A percentile compares a stretch with the other conserved stretches of the same genome.
Conservation (phyloP, 2,797 vertebrate genomes). For the Heteromormyrus szaboi region DNA sequence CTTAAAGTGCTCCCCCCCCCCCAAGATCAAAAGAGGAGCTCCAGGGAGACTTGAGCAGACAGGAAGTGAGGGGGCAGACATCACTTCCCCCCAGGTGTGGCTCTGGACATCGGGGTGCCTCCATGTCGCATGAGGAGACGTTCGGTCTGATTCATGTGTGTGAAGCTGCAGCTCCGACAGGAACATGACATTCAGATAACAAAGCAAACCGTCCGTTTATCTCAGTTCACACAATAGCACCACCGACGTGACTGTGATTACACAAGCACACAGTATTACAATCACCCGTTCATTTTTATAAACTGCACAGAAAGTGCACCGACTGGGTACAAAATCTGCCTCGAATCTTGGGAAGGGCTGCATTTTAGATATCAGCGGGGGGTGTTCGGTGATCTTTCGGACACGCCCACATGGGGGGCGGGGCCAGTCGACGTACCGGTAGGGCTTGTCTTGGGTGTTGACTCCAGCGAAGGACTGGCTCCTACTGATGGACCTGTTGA, state of each 20-base stretch:
- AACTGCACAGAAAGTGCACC: not conserved
- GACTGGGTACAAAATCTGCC: not conserved
- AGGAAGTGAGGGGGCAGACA: slow-evolving; percentile 33
- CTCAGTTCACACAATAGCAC: not conserved
- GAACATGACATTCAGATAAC: not conserved
- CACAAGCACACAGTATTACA: not conserved
- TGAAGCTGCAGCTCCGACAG: not conserved
- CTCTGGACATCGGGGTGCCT: slow-evolving; percentile 3
- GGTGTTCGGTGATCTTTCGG: not conserved
- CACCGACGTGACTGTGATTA: not conserved
- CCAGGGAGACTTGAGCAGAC: not conserved
- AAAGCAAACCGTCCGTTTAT: not conserved
- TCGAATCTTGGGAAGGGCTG: not conserved
- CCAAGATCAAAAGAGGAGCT: not conserved
- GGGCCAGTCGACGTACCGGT: slow-evolving; percentile 63
- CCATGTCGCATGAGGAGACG: not conserved
- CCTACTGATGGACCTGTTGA: slow-evolving; percentile 81
- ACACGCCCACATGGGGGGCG: not conserved
- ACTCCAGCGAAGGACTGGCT: slow-evolving; percentile 94
- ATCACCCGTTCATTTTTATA: not conserved
- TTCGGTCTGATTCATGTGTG: not conserved
- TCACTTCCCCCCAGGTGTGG: slow-evolving; percentile 45
- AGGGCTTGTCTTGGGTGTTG: slow-evolving; percentile 80
- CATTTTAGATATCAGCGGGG: not conserved
- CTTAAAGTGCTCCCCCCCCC: not conserved